Evolutionary conservation across 2,888 invertebrate species (phyloP).

Genomic region (Microctonus brassicae): DNA sequence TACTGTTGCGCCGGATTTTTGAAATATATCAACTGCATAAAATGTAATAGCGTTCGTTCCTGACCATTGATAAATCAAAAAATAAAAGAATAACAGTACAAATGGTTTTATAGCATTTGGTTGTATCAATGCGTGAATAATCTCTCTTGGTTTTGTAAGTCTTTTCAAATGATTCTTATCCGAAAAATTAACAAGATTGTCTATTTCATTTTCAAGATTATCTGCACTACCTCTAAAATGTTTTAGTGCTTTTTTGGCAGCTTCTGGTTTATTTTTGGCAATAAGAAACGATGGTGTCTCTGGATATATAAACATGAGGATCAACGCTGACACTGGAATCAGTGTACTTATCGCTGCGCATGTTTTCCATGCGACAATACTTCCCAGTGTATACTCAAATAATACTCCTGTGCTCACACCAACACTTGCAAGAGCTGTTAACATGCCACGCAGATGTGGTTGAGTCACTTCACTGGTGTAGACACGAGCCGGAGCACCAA

Average conservation of each 20-base stretch:
- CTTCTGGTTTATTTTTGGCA: slow-evolving; percentile 73
- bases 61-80: slow-evolving; percentile 80
- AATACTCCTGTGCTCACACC: slow-evolving; percentile 81
- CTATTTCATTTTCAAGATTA: slow-evolving; percentile 75
- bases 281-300: slow-evolving; percentile 82
- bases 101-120: slow-evolving; percentile 78
- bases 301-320: slow-evolving; percentile 76
- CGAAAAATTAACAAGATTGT: slow-evolving; percentile 74
- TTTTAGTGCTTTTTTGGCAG: slow-evolving; percentile 74
- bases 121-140: slow-evolving; percentile 72
- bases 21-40: slow-evolving; percentile 78
- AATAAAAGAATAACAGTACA: slow-evolving; percentile 75
- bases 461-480: slow-evolving; percentile 81
- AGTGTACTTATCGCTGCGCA: slow-evolving; percentile 76
- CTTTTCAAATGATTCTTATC: slow-evolving; percentile 76
- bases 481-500: slow-evolving; percentile 79
- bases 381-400: slow-evolving; percentile 75
- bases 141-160: slow-evolving; percentile 72
- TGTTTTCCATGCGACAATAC: slow-evolving; percentile 75
- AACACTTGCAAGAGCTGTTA: slow-evolving; percentile 80
- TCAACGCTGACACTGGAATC: slow-evolving; percentile 74
- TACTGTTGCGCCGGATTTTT: slow-evolving; percentile 73
- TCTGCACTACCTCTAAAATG: slow-evolving; percentile 76
- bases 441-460: slow-evolving; percentile 81
- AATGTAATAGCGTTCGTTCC: slow-evolving; percentile 80